phyloP scores from a whole-genome alignment of 2,113 vertebrate species.

The Chlorodrepanis virens region DNA sequence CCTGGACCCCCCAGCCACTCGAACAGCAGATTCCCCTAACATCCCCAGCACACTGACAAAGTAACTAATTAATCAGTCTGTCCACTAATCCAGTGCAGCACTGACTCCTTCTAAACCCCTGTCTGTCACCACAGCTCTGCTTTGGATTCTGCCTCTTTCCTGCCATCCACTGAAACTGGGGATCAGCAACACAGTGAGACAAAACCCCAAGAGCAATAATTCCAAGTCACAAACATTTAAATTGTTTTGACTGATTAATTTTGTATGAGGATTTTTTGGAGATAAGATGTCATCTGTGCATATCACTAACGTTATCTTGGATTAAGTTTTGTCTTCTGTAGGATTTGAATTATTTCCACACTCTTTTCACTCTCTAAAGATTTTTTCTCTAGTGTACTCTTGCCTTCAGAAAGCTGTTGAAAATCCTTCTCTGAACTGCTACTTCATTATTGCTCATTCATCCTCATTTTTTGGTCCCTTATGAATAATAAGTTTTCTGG shows the following conservation, averaged over 20 bases:
- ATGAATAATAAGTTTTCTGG: not conserved
- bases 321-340: not conserved
- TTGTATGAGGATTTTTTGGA: not conserved
- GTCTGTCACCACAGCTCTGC: not conserved
- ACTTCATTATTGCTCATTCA: constrained; percentile 17
- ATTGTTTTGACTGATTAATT: not conserved
- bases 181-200: not conserved
- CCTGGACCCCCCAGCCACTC: too few relatives aligned
- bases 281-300: not conserved
- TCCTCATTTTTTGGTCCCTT: not conserved
- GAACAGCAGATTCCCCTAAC: not conserved
- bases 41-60: not conserved
- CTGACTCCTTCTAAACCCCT: not conserved
- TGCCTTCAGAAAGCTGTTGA: not conserved
- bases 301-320: not conserved
- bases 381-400: not conserved
- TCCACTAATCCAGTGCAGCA: not conserved
- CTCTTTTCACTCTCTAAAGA: not conserved
- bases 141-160: not conserved
- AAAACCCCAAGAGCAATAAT: not conserved
- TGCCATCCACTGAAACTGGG: not conserved
- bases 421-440: not conserved
- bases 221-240: not conserved
- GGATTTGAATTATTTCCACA: not conserved
- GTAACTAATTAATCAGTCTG: not conserved